Evolutionary conservation across 2,797 vertebrate species (phyloP), one percentile per base, ranked within the genome.

Genomic region (Pseudochirops corinnae): DNA sequence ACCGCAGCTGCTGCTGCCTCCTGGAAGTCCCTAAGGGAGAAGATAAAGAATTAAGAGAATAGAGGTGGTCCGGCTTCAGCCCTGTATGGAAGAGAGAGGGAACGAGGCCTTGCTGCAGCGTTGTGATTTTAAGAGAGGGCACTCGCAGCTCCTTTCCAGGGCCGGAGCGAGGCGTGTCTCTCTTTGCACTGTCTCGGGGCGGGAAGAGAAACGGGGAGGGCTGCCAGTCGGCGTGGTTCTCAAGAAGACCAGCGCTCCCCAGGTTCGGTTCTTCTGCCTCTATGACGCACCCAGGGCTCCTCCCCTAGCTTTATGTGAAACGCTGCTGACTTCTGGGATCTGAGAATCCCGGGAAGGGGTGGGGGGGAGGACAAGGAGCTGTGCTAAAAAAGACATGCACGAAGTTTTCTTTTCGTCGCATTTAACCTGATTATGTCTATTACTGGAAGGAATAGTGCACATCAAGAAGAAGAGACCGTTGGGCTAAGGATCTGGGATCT

Each of bases 281-380:
- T 24, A n/a, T n/a, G 26, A 58, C 67, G 62, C 94, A 56, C 18
- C 67, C 28, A 90, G 82, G 95, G 53, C 67, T 93, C n/a, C 39
- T 67, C 55, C 58, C 31, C 31, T 55, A 93, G 52, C 55, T 94
- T 53, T 94, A 90, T 92, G 55, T 16, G 39, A 93, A 62, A 53
- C 91, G 0, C 7, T 33, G 53, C 39, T 56, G 93, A 92, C 74
- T 58, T 92, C 74, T 52, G 50, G n/a, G 39, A 56, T 94, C 94
- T 91, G 16, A 87, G 57, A 82, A 29, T 39, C 91, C 91, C 46
- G 28, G 74, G n/a, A 90, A 55, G 53, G 2, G 21, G 56, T 58
- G 46, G 39, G 21, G 2, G 5, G 56, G 26, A 3, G 7, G 46
- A 2, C 46, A 46, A 82, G 74, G 9, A 46, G 9, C 21, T 26